These are phyloP conservation scores for Virgularia gustaviana DNA, from an alignment of 92 coral and sea anemone genomes.

Conservation along the genomic window DNA sequence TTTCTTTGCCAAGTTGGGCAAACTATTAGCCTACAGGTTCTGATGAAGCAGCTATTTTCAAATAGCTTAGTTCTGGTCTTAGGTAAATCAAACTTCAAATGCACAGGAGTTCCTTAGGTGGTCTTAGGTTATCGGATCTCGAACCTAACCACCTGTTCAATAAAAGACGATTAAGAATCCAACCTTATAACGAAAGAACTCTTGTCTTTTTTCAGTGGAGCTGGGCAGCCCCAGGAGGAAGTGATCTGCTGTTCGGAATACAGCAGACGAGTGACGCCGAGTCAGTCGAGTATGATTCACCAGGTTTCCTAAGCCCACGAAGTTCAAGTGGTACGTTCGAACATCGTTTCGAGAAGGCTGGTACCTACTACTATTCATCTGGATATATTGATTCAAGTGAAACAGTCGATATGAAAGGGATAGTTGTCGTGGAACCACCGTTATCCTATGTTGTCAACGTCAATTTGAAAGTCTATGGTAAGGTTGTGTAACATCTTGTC, in stretches of 20 bases:
- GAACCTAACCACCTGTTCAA: too few relatives aligned
- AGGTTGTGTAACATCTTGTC: not conserved
- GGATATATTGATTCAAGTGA: slow-evolving; percentile 68
- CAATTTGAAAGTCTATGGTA: slow-evolving; percentile 21
- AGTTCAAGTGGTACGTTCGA: slow-evolving; percentile 60
- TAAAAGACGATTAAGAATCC: too few relatives aligned
- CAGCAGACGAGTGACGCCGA: slow-evolving; percentile 62
- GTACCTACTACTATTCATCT: slow-evolving; percentile 70
- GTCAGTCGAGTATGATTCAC: slow-evolving; percentile 60
- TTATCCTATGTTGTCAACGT: slow-evolving; percentile 6
- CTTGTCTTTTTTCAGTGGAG: slow-evolving; percentile 58
- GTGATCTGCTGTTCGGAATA: slow-evolving; percentile 59
- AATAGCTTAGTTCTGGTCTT: too few relatives aligned
- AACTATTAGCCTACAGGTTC: too few relatives aligned
- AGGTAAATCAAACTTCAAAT: too few relatives aligned
- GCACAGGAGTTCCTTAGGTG: too few relatives aligned
- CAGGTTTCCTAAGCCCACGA: slow-evolving; percentile 66
- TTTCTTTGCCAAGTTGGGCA: too few relatives aligned
- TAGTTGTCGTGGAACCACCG: slow-evolving; percentile 19
- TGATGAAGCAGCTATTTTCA: too few relatives aligned
- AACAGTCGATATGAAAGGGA: slow-evolving; percentile 70
- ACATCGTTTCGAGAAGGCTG: slow-evolving; percentile 58
- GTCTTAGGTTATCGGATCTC: too few relatives aligned
- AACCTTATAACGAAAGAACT: not conserved
- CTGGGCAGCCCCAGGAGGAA: slow-evolving; percentile 64